Base-by-base conservation (phyloP, 1,140 invertebrate species). In the Aphaenogaster ashmeadi region DNA sequence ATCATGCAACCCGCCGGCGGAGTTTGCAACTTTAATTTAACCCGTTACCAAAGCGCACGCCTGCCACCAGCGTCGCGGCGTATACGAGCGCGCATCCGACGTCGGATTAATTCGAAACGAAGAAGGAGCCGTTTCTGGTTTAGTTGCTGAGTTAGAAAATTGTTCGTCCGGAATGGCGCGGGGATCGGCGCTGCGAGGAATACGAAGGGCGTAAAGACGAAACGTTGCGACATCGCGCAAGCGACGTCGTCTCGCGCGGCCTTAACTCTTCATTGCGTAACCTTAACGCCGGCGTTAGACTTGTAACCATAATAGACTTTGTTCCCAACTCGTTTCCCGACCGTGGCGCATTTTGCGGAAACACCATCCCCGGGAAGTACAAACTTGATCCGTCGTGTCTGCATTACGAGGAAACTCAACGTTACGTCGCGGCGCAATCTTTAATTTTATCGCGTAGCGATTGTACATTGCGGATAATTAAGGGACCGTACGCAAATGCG, bases 81-180 rank as follows among this genome's bases (percentile, higher is more conserved):
- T 64, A 54, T 67, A 67, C 78, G 36, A 69, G 79, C 11, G 79
- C 69, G 67, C 41, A 84, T 60, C 69, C 80, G 27, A 50, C 54
- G 69, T 84, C 13, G 80, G 69, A 84, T 84, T 84, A 84, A 84
- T 84, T 62, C 56, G 69, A 74, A 74, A 84, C 80, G 69, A 84
- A 84, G 80, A 84, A 84, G 80, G 41, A 74, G 80, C 71, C 80
- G 69, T 84, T 84, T 84, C 80, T 74, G 80, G 80, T 72, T 72
- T 74, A 83, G 80, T 75, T 60, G 60, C 18, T 62, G 60, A 86
- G 75, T 89, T 79, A 62, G 83, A 74, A 90, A 89, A 87, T 89
- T 90, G 83, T 81, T 60, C 69, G 54, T 27, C 52, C 75, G 67
- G 38, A 71, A 78, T 66, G 74, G 72, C 52, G 64, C 69, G 56